phyloP scores from a whole-genome alignment of 2,797 vertebrate species.

The Loris lydekkerianus region DNA sequence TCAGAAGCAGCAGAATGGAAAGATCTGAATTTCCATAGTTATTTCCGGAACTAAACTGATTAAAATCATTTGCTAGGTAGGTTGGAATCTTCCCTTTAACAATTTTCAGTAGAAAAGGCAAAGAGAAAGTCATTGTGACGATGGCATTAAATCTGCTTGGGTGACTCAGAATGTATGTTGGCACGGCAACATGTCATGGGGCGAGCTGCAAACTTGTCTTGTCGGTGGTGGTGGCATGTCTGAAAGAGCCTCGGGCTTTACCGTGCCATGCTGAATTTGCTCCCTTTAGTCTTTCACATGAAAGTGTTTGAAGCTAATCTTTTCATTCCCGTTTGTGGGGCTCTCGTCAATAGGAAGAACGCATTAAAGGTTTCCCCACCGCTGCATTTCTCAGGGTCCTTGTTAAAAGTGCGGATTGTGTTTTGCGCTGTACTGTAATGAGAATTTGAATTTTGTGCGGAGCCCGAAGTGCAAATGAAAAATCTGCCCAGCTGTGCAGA shows the following conservation, averaged over 20 bases:
- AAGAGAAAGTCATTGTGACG: constrained; percentile 74
- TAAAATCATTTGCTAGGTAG: constrained; percentile 89
- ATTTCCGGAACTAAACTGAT: constrained; percentile 89
- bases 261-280: constrained; percentile 85
- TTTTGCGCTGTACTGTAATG: background rate
- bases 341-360: constrained; percentile 77
- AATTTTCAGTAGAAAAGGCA: constrained; percentile 79
- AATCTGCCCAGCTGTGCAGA: constrained; percentile 39
- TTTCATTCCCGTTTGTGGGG: constrained; percentile 70
- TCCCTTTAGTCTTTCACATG: constrained; percentile 85
- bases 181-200: constrained; percentile 87
- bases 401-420: constrained; percentile 74
- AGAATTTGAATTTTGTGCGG: constrained; percentile 28
- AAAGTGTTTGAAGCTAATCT: constrained; percentile 84
- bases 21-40: constrained; percentile 86
- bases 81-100: constrained; percentile 81
- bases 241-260: constrained; percentile 85
- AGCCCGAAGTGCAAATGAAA: constrained; percentile 2
- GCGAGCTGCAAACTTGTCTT: constrained; percentile 82
- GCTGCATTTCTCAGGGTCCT: constrained; percentile 75
- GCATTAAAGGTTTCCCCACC: constrained; percentile 71
- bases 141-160: constrained; percentile 90
- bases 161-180: constrained; percentile 89
- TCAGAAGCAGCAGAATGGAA: constrained; percentile 73
- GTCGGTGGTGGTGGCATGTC: constrained; percentile 80